A percentile compares a stretch with the other conserved stretches of the same genome.
These are phyloP conservation scores for Leptinotarsa peninsularis DNA, from an alignment of 2,888 invertebrate genomes.

Conservation along the genomic window DNA sequence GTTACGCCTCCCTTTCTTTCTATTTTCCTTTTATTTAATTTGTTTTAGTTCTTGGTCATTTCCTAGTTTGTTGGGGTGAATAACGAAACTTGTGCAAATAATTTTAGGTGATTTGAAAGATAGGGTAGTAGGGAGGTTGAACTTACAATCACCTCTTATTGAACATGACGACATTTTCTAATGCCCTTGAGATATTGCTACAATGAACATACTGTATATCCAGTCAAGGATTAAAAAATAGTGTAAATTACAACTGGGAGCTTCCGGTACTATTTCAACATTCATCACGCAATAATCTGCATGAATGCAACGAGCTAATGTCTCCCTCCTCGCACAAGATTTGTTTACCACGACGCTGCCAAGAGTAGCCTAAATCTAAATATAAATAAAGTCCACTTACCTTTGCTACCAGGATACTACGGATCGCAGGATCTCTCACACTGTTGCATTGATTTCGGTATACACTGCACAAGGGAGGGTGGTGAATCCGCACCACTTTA, in stretches of 20 bases:
- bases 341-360: constrained; percentile 61
- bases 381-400: constrained; percentile 57
- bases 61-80: too few species aligned
- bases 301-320: constrained; percentile 8
- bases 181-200: too few species aligned
- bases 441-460: constrained; percentile 26
- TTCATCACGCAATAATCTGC: constrained; percentile 2
- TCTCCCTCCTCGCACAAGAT: constrained; percentile 47
- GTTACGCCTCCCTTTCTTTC: too few species aligned
- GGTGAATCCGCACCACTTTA: constrained; percentile 29
- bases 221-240: too few species aligned
- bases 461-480: constrained; percentile 40
- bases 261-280: background rate
- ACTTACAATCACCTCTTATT: too few species aligned
- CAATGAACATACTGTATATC: too few species aligned
- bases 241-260: background rate
- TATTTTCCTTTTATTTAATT: too few species aligned
- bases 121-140: too few species aligned
- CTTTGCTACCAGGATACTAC: constrained; percentile 44
- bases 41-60: too few species aligned
- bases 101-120: too few species aligned
- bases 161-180: too few species aligned
- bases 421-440: constrained; percentile 22
- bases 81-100: too few species aligned
- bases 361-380: constrained; percentile 56